Evolutionary conservation across 1,140 invertebrate genomes (phyloP), one percentile per base, ranked within the genome.

Genomic region (Zaprionus ghesquierei): DNA sequence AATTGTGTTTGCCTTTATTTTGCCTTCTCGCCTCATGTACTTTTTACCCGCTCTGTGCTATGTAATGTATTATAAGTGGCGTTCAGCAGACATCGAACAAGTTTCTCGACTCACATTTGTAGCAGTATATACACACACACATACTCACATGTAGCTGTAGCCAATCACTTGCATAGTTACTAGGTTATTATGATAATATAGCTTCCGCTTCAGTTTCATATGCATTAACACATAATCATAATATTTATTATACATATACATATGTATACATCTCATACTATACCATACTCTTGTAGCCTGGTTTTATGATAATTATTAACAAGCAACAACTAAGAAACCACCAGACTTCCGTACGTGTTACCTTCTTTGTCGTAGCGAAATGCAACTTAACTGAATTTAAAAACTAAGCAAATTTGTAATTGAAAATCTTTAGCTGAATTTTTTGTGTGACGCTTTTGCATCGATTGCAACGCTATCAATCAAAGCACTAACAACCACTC

Each of bases 261-360:
- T 18, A 18, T 22, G 41, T 62, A 54, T 53, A 23, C 46, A 63
- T 41, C 18, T 31, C 13, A 60, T 44, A 58, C 35, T 56, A 60
- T 70, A 63, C 13, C 33, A 20, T 46, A 68, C 49, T 69, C 35
- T 62, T 62, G 53, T 78, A 62, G 55, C 62, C 51, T 72, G 62
- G 46, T 71, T 65, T 70, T 56, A 64, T 46, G 41, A 46, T 49
- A 75, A 72, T 29, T 69, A 55, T 73, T 60, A 65, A 54, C 25
- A 63, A 69, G 62, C 50, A 74, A 71, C 79, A 76, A 87, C 89
- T 80, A 69, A 73, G 68, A 80, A 89, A 89, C 84, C 84, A 89
- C 84, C 84, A 89, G 77, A 84, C 84, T 89, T 89, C 80, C 84
- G 74, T 80, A 89, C 85, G 79, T 89, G 85, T 89, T 89, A 89